Evolutionary conservation across 2,888 invertebrate genomes (phyloP).

Genomic region (Panzeria rudis): DNA sequence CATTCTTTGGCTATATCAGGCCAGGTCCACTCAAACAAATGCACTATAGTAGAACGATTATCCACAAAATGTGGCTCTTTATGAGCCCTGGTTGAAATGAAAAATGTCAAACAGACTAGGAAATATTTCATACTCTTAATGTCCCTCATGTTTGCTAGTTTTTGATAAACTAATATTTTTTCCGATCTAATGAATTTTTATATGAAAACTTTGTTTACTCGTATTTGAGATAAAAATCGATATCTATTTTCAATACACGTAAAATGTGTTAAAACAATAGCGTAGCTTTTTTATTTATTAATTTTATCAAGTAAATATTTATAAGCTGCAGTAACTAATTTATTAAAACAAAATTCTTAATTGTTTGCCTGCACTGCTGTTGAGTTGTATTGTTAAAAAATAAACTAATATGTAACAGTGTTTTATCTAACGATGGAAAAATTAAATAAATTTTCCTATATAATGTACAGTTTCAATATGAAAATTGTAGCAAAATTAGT

Average conservation of each 20-base stretch:
- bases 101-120: background rate
- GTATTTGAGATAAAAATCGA: slow-evolving; percentile 32
- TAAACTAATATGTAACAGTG: background rate
- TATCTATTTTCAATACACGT: background rate
- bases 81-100: slow-evolving; percentile 33
- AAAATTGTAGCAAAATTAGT: no score
- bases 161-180: background rate
- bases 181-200: background rate
- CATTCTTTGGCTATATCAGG: slow-evolving; percentile 90
- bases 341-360: slow-evolving; percentile 3
- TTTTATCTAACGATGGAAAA: background rate
- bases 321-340: background rate
- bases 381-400: background rate
- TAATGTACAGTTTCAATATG: background rate
- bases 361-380: background rate
- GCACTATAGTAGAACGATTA: slow-evolving; percentile 87
- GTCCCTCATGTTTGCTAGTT: background rate
- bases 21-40: slow-evolving; percentile 92
- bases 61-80: slow-evolving; percentile 76
- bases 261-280: slow-evolving; percentile 5
- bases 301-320: slow-evolving; percentile 16
- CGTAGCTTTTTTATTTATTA: background rate
- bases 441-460: background rate
- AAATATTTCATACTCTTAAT: slow-evolving; percentile 23
- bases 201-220: background rate